phyloP scores from a whole-genome alignment of 2,797 vertebrate species.

The Vireo griseus region DNA sequence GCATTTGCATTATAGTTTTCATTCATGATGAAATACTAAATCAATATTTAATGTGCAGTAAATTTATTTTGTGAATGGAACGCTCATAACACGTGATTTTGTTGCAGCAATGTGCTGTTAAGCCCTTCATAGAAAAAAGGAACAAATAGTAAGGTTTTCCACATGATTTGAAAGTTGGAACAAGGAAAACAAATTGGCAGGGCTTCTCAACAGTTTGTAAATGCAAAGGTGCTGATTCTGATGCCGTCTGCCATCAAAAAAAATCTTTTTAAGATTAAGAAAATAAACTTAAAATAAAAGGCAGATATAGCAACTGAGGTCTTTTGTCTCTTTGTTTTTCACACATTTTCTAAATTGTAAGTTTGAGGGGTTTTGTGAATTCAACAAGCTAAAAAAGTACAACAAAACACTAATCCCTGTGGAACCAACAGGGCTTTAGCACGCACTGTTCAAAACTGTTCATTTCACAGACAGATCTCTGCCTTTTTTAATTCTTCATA shows the following conservation, averaged over 20 bases:
- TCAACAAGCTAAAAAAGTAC: neutral
- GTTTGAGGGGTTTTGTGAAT: neutral
- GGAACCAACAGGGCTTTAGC: neutral
- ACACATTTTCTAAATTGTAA: neutral
- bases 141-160: neutral
- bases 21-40: neutral
- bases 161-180: neutral
- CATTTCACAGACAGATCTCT: neutral
- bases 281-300: slow-evolving; percentile 32
- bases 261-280: slow-evolving; percentile 22
- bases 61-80: neutral
- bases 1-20: neutral
- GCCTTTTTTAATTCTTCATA: neutral
- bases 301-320: neutral
- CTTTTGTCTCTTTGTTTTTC: neutral
- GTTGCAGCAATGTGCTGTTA: neutral
- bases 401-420: neutral
- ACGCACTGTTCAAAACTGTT: neutral
- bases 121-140: neutral
- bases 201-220: slow-evolving; percentile 1
- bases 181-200: neutral
- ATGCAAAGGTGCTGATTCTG: slow-evolving; percentile 24
- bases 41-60: neutral
- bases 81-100: neutral
- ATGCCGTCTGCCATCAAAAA: slow-evolving; percentile 30